phyloP scores from a whole-genome alignment of 2,888 invertebrate species.

The Horisme vitalbata region DNA sequence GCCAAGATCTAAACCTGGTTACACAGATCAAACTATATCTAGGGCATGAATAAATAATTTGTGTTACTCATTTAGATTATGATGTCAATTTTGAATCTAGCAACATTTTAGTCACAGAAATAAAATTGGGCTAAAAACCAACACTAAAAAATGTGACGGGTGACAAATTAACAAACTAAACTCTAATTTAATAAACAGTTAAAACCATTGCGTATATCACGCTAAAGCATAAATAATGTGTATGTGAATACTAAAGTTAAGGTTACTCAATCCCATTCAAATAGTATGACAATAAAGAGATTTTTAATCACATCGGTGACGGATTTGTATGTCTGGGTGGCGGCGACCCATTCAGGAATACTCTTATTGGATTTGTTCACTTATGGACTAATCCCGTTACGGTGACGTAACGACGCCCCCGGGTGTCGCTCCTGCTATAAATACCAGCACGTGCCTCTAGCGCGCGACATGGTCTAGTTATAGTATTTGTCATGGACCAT shows the following conservation, averaged over 20 bases:
- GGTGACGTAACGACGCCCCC: constrained; percentile 63
- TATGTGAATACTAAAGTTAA: not conserved
- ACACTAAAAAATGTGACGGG: too few relatives aligned
- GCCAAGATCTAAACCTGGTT: constrained; percentile 28
- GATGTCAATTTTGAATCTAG: not conserved
- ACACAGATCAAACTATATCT: constrained; percentile 1
- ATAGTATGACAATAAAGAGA: constrained; percentile 27
- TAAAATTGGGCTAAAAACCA: too few relatives aligned
- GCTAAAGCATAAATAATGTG: too few relatives aligned
- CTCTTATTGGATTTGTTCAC: constrained; percentile 39
- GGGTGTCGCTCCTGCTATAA: constrained; percentile 69
- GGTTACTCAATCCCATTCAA: constrained; percentile 10
- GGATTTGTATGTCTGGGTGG: constrained; percentile 17
- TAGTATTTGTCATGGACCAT: constrained; percentile 31
- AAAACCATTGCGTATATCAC: too few relatives aligned
- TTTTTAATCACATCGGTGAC: constrained; percentile 31
- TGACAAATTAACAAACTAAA: too few relatives aligned
- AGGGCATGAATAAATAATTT: not conserved
- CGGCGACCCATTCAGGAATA: constrained; percentile 13
- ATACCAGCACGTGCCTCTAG: constrained; percentile 67
- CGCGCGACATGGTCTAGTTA: constrained; percentile 49
- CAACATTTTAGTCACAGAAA: too few relatives aligned
- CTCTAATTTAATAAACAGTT: too few relatives aligned
- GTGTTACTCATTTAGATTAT: not conserved
- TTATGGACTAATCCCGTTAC: constrained; percentile 53